Conservation (phyloP, 2,888 invertebrate species). For the Allolobophora icterica region DNA sequence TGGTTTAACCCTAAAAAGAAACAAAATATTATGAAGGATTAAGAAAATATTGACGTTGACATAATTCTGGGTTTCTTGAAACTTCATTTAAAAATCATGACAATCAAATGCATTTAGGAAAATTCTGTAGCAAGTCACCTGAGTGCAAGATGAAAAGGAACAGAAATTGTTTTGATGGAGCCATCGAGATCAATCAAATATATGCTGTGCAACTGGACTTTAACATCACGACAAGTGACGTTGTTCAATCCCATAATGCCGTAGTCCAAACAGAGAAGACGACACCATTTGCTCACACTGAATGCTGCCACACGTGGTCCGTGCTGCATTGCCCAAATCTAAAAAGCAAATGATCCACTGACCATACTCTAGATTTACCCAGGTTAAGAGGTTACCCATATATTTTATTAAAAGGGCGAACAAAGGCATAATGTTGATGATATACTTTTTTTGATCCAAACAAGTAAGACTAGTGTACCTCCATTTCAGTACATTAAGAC, state of each 20-base stretch:
- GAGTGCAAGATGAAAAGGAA: conserved; percentile 89
- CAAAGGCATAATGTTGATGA: neutral
- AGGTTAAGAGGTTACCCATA: neutral
- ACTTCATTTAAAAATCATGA: neutral
- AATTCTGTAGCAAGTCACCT: conserved; percentile 51
- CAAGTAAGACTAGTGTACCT: neutral
- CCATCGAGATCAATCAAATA: conserved; percentile 84
- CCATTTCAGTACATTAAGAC: neutral
- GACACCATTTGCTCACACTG: conserved; percentile 81
- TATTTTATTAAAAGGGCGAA: neutral
- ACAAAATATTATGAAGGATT: neutral
- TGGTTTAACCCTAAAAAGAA: neutral
- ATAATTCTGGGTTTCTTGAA: neutral
- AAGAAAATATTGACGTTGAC: neutral
- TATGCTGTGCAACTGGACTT: conserved; percentile 67
- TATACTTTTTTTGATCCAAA: neutral
- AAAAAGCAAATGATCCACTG: neutral
- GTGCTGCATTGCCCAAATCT: conserved; percentile 84
- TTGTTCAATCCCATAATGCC: conserved; percentile 79
- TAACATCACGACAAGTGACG: conserved; percentile 55
- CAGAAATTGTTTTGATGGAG: conserved; percentile 79
- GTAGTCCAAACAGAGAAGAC: conserved; percentile 77
- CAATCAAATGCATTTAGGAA: neutral
- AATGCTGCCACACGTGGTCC: conserved; percentile 90
- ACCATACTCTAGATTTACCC: neutral